Evolutionary conservation across 2,113 vertebrate genomes (phyloP), one percentile per base, ranked within the genome.

Genomic region (Lepus americanus): DNA sequence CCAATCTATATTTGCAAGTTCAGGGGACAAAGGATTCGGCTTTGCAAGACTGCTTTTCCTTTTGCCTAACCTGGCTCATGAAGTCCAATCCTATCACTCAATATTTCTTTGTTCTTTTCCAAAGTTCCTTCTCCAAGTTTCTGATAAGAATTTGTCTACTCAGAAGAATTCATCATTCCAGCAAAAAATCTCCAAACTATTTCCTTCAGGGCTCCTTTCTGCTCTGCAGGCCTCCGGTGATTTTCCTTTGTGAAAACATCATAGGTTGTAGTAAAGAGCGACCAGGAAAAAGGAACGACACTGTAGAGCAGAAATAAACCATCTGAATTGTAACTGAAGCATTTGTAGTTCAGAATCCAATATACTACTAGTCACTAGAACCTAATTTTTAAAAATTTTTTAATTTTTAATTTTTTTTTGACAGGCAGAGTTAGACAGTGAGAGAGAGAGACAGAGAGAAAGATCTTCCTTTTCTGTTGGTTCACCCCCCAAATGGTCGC

Each of bases 241-340:
- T 39, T 83, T 87, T 63, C 70, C 39, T 83, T 77, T 17, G 83
- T 44, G 53, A 82, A 95, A 87, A 88, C 17, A 83, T 49, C 80
- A 0, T 64, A 23, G 20, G 83, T 39, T 63, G 27, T 1, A 70
- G 22, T 88, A 36, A 82, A 53, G 19, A 66, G 7, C 72, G 4
- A 55, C 77, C 74, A 33, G 80, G 76, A 78, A 89, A 76, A 72
- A 87, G 63, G 51, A 5, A n/a, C 6, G 4, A 14, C 6, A 72
- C 36, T 78, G 64, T 44, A 70, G n/a, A 92, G 51, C 23, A 87
- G 9, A 83, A 11, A 29, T 70, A 33, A 88, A 84, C 9, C 70
- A 88, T 5, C 23, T 55, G 13, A 88, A 89, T 3, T 72, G 27
- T 6, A 63, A n/a, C 11, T 5, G 16, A 70, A 89, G 44, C 23